Percentiles rank a stretch among this genome's conserved stretches.
Evolutionary conservation across 2,888 invertebrate species (phyloP).

Genomic region (Idaea aversata): DNA sequence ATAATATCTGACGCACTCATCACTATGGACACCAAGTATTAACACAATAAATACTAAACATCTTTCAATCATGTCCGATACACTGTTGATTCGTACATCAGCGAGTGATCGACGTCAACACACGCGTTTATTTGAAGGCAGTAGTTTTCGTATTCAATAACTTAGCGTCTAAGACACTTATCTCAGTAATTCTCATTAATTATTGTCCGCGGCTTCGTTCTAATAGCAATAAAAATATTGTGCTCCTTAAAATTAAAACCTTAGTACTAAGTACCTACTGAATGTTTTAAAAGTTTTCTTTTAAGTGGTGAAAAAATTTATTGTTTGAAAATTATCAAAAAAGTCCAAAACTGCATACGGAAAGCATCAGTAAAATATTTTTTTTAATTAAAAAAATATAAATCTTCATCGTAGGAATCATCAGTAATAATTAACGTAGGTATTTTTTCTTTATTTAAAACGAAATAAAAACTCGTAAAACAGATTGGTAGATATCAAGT

Average conservation of each 20-base stretch:
- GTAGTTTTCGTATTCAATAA: neutral
- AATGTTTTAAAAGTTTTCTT: no score
- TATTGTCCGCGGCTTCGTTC: neutral
- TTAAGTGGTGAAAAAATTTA: no score
- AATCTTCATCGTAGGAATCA: no score
- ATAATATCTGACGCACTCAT: constrained; percentile 8
- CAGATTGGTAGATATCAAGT: no score
- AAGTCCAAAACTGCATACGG: no score
- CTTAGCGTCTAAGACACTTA: neutral
- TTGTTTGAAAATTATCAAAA: no score
- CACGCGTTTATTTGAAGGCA: neutral
- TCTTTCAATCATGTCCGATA: neutral
- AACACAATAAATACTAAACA: neutral
- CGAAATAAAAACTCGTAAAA: no score
- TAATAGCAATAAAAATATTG: neutral
- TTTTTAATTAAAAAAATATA: no score
- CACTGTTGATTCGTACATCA: neutral
- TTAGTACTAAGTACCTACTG: no score
- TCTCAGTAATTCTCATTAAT: neutral
- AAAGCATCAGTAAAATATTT: no score
- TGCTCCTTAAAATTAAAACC: neutral
- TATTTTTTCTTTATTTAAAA: no score
- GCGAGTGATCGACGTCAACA: neutral
- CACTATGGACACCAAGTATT: neutral
- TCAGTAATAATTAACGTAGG: no score